Evolutionary conservation across 2,797 vertebrate genomes (phyloP).

Genomic region (Girardinus metallicus): DNA sequence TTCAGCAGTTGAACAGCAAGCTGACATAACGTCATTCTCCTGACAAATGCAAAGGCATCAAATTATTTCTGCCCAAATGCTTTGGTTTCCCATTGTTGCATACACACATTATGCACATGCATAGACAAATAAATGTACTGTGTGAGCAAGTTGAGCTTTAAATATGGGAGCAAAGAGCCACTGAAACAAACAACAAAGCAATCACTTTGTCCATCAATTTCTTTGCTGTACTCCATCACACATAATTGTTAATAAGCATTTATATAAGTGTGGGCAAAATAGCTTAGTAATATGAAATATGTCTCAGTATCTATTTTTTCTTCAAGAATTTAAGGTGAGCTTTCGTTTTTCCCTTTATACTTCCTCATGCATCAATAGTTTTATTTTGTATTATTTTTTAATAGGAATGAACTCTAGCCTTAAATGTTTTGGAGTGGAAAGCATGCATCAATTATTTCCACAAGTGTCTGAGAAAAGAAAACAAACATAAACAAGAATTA

Average conservation of each 20-base stretch:
- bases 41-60: constrained; percentile 58
- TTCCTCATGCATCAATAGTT: constrained; percentile 7
- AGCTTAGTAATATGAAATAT: not conserved
- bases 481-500: not conserved
- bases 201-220: constrained; percentile 28
- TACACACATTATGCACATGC: constrained; percentile 42
- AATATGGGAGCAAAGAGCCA: constrained; percentile 36
- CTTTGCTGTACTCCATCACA: constrained; percentile 20
- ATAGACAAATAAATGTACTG: constrained; percentile 44
- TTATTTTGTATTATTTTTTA: not conserved
- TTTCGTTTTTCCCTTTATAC: not conserved
- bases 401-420: not conserved
- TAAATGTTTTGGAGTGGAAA: not conserved
- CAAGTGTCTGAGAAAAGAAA: not conserved
- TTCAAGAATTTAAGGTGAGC: not conserved
- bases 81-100: constrained; percentile 28
- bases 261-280: not conserved
- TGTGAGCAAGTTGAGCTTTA: constrained; percentile 38
- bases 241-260: constrained; percentile 20
- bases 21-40: constrained; percentile 32
- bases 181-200: constrained; percentile 42
- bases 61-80: constrained; percentile 50
- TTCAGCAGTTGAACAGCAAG: constrained; percentile 23
- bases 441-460: not conserved
- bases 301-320: not conserved